Evolutionary conservation across 2,113 vertebrate species (phyloP).

Genomic region (Sorex araneus): DNA sequence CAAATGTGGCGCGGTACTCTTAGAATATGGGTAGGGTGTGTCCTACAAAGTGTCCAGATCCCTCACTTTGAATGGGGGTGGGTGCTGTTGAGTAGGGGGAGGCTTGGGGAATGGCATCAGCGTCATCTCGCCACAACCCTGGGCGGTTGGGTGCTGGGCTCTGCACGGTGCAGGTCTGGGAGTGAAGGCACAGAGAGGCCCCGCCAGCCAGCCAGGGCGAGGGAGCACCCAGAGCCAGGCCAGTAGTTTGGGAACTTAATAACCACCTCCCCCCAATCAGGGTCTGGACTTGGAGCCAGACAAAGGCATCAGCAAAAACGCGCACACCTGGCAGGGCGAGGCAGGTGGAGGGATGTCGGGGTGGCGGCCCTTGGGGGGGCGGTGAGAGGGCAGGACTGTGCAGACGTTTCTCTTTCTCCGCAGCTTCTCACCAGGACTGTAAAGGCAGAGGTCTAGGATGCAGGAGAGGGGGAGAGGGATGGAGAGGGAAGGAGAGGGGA

Average conservation of each 20-base stretch:
- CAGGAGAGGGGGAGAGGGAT: no score
- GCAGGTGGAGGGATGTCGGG: neutral
- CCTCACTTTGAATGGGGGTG: no score
- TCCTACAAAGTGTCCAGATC: no score
- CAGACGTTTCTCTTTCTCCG: fast-evolving
- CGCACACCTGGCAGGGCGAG: neutral
- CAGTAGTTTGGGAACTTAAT: neutral
- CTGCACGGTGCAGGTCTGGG: neutral
- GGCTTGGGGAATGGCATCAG: neutral
- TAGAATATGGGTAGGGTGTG: no score
- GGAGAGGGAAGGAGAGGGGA: neutral
- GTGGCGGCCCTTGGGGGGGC: neutral
- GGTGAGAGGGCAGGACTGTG: fast-evolving
- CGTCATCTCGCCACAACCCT: neutral
- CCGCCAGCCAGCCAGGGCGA: neutral
- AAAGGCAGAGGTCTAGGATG: no score
- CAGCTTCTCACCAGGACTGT: neutral
- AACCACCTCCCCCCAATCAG: neutral
- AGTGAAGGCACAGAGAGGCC: neutral
- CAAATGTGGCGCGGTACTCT: no score
- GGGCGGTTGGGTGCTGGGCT: no score
- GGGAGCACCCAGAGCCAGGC: neutral
- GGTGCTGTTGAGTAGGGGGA: neutral
- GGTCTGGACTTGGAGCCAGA: neutral
- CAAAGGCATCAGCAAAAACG: fast-evolving